Conservation (phyloP, 2,113 vertebrate species). For the Macquaria australasica region DNA sequence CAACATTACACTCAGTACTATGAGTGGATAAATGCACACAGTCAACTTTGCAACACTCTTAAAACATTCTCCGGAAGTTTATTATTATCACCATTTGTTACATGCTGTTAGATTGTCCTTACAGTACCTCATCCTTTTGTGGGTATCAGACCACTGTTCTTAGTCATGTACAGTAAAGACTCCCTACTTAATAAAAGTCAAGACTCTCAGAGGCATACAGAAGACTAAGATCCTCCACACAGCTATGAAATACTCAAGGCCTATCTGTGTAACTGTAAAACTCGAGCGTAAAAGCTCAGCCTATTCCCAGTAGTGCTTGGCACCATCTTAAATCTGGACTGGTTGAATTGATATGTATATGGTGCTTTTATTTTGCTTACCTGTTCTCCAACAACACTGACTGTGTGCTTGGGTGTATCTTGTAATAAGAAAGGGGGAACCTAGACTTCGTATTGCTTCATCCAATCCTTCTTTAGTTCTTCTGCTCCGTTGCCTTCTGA, state of each 20-base stretch:
- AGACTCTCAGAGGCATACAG: not conserved
- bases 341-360: not conserved
- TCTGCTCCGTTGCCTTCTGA: not conserved
- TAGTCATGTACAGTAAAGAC: constrained; percentile 6
- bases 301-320: constrained; percentile 38
- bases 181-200: constrained; percentile 44
- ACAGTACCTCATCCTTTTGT: constrained; percentile 1
- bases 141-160: not conserved
- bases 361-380: not conserved
- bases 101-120: not conserved
- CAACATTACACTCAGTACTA: not conserved
- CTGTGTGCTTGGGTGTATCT: not conserved
- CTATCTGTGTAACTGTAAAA: constrained; percentile 40
- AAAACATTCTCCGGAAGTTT: not conserved
- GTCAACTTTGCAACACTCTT: not conserved
- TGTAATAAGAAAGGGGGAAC: not conserved
- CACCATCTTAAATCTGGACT: constrained; percentile 37
- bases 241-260: constrained; percentile 64
- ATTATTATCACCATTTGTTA: constrained; percentile 14
- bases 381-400: not conserved
- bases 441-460: not conserved
- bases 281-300: constrained; percentile 29
- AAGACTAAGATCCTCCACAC: constrained; percentile 20
- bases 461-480: not conserved
- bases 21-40: not conserved